Evolutionary conservation across 2,113 vertebrate species (phyloP).

Genomic region (Microcebus griseorufus): DNA sequence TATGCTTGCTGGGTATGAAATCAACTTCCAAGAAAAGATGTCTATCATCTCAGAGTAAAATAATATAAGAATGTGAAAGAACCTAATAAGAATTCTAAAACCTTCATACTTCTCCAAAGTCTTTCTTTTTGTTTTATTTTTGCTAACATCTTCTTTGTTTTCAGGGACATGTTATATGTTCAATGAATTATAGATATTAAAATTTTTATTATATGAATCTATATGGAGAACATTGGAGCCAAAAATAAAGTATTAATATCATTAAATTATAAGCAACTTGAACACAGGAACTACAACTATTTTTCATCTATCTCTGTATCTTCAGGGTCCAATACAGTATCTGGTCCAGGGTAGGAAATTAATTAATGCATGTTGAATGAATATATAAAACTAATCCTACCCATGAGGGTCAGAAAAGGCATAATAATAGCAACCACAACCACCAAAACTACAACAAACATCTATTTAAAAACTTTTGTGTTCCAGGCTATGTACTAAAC

Average conservation of each 20-base stretch:
- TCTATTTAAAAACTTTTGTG: background rate
- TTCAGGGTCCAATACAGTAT: background rate
- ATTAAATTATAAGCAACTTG: background rate
- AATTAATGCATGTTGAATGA: background rate
- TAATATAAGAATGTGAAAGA: background rate
- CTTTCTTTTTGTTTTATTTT: background rate
- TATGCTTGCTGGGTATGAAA: conserved; percentile 30
- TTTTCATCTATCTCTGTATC: background rate
- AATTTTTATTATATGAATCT: background rate
- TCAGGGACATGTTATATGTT: background rate
- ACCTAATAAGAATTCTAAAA: background rate
- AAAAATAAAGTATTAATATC: background rate
- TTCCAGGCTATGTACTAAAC: background rate
- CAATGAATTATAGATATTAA: background rate
- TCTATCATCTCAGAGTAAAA: background rate
- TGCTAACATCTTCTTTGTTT: background rate
- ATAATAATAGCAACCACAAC: background rate
- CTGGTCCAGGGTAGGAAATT: background rate
- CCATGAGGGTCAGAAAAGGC: background rate
- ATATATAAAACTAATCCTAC: background rate
- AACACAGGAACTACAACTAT: background rate
- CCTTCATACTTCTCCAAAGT: background rate
- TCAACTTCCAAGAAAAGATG: background rate
- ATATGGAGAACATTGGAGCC: background rate
- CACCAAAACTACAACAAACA: background rate